phyloP scores from a whole-genome alignment of 2,113 vertebrate species.

The Plestiodon gilberti region DNA sequence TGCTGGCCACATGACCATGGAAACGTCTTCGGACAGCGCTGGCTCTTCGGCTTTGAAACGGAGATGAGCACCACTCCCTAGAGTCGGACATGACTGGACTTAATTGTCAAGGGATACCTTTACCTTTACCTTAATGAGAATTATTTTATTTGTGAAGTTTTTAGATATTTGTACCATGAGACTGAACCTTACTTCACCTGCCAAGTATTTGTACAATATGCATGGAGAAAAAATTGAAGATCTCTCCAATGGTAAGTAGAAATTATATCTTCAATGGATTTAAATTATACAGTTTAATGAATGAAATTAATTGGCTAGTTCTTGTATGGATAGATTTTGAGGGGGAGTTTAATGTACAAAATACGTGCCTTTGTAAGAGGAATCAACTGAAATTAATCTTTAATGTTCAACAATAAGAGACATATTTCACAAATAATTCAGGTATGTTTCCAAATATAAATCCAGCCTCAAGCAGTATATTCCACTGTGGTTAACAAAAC shows the following conservation, averaged over 20 bases:
- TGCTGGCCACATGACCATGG: no score
- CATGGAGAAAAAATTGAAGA: conserved; percentile 53
- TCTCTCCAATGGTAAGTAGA: conserved; percentile 54
- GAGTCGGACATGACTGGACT: no score
- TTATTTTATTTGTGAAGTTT: conserved; percentile 45
- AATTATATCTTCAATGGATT: no score
- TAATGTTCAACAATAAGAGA: not conserved
- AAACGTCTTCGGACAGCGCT: no score
- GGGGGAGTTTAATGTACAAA: not conserved
- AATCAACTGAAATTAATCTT: not conserved
- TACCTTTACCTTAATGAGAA: conserved; percentile 1
- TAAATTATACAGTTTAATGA: not conserved
- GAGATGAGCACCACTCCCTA: no score
- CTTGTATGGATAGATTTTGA: not conserved
- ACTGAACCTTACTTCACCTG: conserved; percentile 50
- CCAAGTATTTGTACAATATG: conserved; percentile 42
- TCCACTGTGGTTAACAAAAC: not conserved
- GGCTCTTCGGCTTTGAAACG: no score
- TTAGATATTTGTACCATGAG: conserved; percentile 61
- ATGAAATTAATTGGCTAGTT: not conserved
- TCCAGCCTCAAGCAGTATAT: not conserved
- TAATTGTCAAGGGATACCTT: no score
- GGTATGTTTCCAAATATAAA: not conserved
- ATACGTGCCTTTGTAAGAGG: not conserved
- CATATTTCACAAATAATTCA: not conserved